Percentiles rank a stretch among this genome's conserved stretches.
Evolutionary conservation across 2,888 invertebrate species (phyloP).

Genomic region (Mylabris sibirica): DNA sequence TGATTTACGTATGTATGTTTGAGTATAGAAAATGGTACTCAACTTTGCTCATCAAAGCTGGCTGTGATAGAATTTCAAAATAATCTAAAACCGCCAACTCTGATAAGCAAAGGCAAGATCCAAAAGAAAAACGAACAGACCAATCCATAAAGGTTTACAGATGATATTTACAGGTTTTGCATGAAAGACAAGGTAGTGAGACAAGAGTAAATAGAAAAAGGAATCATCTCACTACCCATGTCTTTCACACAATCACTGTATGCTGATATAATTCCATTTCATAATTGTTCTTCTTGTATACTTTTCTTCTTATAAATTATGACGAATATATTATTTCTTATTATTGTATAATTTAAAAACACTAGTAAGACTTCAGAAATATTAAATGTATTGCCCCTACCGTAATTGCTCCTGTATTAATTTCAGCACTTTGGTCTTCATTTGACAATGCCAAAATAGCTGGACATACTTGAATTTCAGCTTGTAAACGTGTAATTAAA

Average conservation of each 20-base stretch:
- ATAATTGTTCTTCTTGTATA: background rate
- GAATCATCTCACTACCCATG: constrained; percentile 97
- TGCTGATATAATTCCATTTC: background rate
- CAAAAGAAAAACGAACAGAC: background rate
- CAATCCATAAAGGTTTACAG: background rate
- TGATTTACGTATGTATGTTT: background rate
- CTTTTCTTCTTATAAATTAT: too few relatives aligned
- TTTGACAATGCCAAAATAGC: constrained; percentile 67
- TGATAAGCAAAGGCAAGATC: constrained; percentile 57
- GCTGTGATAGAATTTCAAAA: constrained; percentile 81
- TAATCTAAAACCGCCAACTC: constrained; percentile 77
- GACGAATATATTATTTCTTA: too few relatives aligned
- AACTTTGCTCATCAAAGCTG: constrained; percentile 93
- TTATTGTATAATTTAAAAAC: background rate
- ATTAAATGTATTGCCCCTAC: constrained; percentile 58
- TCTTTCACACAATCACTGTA: constrained; percentile 82
- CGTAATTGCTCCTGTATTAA: constrained; percentile 65
- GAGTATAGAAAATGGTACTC: constrained; percentile 49
- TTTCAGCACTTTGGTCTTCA: constrained; percentile 63
- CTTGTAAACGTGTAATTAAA: constrained; percentile 67
- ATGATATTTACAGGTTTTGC: constrained; percentile 62
- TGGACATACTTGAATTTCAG: constrained; percentile 72
- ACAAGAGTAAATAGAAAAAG: constrained; percentile 66
- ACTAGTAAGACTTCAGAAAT: too few relatives aligned
- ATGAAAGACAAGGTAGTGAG: constrained; percentile 99